A percentile compares a stretch with the other conserved stretches of the same genome.
Evolutionary conservation across 1,140 invertebrate species (phyloP).

Genomic region (Drosophila nebulosa): DNA sequence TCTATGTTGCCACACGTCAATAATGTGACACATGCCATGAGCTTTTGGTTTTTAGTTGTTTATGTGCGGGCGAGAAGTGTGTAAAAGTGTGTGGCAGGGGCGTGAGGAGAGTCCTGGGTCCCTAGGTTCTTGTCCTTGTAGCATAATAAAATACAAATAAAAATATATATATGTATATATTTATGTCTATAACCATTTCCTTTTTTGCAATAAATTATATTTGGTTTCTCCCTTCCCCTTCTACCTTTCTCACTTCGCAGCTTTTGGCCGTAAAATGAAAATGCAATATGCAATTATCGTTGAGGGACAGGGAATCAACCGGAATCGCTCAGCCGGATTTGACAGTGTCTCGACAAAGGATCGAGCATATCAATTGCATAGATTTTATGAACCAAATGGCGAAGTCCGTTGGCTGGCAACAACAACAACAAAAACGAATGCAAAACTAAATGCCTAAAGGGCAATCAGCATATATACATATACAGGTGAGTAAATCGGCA

Average conservation of each 20-base stretch:
- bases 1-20: slow-evolving; percentile 23
- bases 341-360: slow-evolving; percentile 25
- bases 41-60: not conserved
- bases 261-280: not conserved
- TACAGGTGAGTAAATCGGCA: slow-evolving; percentile 9
- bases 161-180: not conserved
- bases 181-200: not conserved
- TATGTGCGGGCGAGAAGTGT: not conserved
- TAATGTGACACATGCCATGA: slow-evolving; percentile 29
- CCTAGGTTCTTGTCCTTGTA: not conserved
- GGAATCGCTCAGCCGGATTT: slow-evolving; percentile 7
- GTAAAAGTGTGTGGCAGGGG: not conserved
- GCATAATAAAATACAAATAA: slow-evolving; percentile 34
- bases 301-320: not conserved
- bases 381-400: slow-evolving; percentile 36
- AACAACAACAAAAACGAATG: slow-evolving; percentile 6
- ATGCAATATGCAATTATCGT: slow-evolving; percentile 3
- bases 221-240: not conserved
- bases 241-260: not conserved
- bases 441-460: not conserved
- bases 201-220: not conserved
- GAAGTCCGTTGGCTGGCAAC: slow-evolving; percentile 37
- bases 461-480: no score
- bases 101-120: no score
- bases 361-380: slow-evolving; percentile 28